phyloP scores from a whole-genome alignment of 2,888 invertebrate species.

The Drosophila melanosoma region DNA sequence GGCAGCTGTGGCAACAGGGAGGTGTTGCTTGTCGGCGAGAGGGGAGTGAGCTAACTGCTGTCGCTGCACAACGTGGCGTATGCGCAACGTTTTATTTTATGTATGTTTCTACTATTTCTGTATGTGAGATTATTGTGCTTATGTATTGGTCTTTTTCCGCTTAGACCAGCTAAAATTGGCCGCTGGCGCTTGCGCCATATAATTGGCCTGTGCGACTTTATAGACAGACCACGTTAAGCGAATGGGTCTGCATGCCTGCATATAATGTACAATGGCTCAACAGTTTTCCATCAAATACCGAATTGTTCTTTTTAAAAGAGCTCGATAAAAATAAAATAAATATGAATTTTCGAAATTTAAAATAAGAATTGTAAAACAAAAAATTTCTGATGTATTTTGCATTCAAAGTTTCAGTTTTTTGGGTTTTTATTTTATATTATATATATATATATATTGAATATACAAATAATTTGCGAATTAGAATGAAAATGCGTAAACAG shows the following conservation, averaged over 20 bases:
- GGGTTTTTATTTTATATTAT: not conserved
- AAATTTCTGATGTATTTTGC: not conserved
- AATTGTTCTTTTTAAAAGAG: not conserved
- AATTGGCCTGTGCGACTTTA: constrained; percentile 64
- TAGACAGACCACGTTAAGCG: constrained; percentile 23
- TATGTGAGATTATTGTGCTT: constrained; percentile 2
- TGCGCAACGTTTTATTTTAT: constrained; percentile 63
- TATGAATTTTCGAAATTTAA: not conserved
- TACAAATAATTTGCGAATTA: not conserved
- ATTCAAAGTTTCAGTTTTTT: not conserved
- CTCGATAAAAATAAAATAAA: not conserved
- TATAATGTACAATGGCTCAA: not conserved
- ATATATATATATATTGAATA: too few relatives aligned
- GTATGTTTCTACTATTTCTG: constrained; percentile 5
- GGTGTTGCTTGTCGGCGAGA: not conserved
- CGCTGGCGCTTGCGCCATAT: constrained; percentile 72
- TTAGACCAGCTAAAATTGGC: constrained; percentile 47
- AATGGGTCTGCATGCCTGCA: constrained; percentile 35
- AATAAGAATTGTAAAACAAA: not conserved
- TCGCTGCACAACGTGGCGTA: constrained; percentile 75
- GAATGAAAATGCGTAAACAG: not conserved
- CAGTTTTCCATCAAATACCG: not conserved
- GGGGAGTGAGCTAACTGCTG: constrained; percentile 42
- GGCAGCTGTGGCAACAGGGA: constrained; percentile 14
- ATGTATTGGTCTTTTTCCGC: constrained; percentile 23